Evolutionary conservation across 2,113 vertebrate species (phyloP).

Genomic region (Neogobius melanostomus): DNA sequence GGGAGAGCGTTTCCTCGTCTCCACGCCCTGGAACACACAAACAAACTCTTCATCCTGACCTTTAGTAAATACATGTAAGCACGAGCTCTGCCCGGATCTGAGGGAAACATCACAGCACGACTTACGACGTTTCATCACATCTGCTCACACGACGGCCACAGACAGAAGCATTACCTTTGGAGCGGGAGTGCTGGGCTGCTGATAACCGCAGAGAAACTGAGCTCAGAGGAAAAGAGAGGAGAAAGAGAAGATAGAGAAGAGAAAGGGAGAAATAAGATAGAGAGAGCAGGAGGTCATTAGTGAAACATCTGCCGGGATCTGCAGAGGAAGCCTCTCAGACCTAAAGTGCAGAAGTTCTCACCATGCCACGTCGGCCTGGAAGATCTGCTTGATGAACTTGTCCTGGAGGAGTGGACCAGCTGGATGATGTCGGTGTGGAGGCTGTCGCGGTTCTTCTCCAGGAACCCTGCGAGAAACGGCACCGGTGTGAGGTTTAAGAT

Average conservation of each 20-base stretch:
- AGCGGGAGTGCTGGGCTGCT: constrained; percentile 70
- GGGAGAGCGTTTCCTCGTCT: constrained; percentile 97
- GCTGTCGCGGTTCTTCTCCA: constrained; percentile 98
- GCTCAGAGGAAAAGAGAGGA: constrained; percentile 43
- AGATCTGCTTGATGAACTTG: constrained; percentile 98
- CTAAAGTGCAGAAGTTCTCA: constrained; percentile 61
- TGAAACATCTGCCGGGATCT: constrained; percentile 2
- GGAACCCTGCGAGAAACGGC: constrained; percentile 80
- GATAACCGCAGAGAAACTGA: constrained; percentile 81
- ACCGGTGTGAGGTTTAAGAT: too few relatives aligned
- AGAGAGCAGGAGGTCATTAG: constrained; percentile 28
- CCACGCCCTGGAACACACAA: constrained; percentile 81
- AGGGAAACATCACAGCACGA: neutral
- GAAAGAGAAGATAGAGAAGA: constrained; percentile 44
- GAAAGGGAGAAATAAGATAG: constrained; percentile 42
- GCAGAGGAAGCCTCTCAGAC: constrained; percentile 12
- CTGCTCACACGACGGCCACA: neutral
- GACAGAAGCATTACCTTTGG: constrained; percentile 67
- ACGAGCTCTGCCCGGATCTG: too few relatives aligned
- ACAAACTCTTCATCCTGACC: neutral
- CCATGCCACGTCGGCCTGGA: constrained; percentile 95
- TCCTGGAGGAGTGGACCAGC: constrained; percentile 91
- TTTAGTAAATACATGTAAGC: neutral
- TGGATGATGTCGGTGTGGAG: constrained; percentile 96
- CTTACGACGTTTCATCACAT: too few relatives aligned